Evolutionary conservation across 2,888 invertebrate genomes (phyloP).

Genomic region (Orthonevra nobilis): DNA sequence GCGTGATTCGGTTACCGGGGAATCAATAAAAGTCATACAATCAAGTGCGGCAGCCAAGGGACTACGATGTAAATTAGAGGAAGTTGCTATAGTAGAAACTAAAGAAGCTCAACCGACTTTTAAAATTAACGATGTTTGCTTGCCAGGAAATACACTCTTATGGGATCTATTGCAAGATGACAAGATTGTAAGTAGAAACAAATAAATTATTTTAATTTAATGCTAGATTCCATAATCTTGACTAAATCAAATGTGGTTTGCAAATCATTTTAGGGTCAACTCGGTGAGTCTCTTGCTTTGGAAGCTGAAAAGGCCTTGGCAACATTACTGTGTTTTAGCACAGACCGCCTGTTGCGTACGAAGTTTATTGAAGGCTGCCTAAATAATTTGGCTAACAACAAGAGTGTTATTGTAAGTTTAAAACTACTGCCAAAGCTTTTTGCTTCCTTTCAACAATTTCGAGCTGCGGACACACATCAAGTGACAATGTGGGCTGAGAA

Average conservation of each 20-base stretch:
- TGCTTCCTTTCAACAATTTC: conserved; percentile 93
- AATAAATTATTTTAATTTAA: too few species aligned
- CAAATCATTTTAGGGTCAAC: conserved; percentile 83
- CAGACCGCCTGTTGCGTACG: conserved; percentile 93
- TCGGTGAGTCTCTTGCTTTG: conserved; percentile 94
- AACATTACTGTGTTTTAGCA: conserved; percentile 93
- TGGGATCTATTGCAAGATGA: conserved; percentile 97
- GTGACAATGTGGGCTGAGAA: conserved; percentile 96
- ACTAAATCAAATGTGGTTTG: too few species aligned
- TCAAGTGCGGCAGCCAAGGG: conserved; percentile 28
- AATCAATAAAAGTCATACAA: conserved; percentile 53
- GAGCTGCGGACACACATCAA: conserved; percentile 92
- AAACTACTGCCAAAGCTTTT: conserved; percentile 93
- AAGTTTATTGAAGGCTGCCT: conserved; percentile 97
- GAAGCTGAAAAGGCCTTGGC: conserved; percentile 96
- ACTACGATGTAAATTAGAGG: conserved; percentile 47
- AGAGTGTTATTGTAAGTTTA: conserved; percentile 94
- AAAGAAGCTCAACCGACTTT: conserved; percentile 75
- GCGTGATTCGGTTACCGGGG: conserved; percentile 56
- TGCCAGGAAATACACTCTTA: conserved; percentile 93
- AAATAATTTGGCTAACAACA: conserved; percentile 92
- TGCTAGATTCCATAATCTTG: too few species aligned
- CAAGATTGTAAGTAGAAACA: conserved; percentile 86
- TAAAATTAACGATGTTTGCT: conserved; percentile 86
- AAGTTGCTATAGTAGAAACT: conserved; percentile 46